Conservation (phyloP, 2,113 vertebrate genomes). For the Corythornis cristatus region DNA sequence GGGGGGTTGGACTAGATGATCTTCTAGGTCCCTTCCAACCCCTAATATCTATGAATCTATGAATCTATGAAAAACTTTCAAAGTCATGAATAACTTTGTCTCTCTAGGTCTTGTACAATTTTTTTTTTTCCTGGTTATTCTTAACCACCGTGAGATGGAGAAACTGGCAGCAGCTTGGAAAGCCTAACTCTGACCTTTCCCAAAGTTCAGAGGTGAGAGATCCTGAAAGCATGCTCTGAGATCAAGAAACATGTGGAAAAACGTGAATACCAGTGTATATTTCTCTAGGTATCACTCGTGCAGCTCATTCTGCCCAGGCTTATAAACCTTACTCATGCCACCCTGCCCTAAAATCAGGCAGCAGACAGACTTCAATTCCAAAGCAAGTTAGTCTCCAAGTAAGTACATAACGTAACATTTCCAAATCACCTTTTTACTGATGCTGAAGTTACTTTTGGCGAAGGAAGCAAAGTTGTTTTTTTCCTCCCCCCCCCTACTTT, state of each 20-base stretch:
- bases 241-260: background rate
- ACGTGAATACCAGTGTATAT: background rate
- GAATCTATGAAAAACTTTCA: no score
- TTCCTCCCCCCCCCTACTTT: background rate
- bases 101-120: background rate
- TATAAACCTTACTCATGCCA: background rate
- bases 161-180: background rate
- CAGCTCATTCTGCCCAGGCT: background rate
- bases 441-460: slow-evolving; percentile 43
- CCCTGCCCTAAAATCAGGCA: background rate
- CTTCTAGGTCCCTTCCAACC: no score
- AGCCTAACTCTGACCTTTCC: background rate
- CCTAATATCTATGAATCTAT: no score
- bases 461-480: background rate
- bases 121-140: background rate
- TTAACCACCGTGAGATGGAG: background rate
- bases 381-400: background rate
- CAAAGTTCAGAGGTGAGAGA: background rate
- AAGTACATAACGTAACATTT: background rate
- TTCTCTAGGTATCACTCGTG: background rate
- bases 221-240: background rate
- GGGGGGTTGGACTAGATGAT: no score
- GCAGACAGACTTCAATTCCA: background rate
- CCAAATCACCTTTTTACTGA: slow-evolving; percentile 36
- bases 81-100: background rate